Evolutionary conservation across 2,113 vertebrate genomes (phyloP), one percentile per base, ranked within the genome.

Genomic region (Tachysurus fulvidraco): DNA sequence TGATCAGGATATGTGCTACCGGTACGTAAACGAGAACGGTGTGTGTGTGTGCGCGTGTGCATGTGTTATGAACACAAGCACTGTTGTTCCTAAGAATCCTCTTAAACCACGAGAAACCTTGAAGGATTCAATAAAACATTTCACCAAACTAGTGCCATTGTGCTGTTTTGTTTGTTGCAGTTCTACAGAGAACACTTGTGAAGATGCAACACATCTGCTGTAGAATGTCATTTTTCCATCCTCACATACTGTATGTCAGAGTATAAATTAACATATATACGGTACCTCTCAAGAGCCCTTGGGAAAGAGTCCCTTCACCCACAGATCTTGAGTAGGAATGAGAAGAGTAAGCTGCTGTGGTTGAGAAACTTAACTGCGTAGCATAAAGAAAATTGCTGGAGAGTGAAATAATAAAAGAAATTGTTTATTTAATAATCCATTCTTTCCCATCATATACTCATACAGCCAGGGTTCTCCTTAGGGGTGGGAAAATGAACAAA

Each of bases 81-180:
- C 80, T 86, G 87, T 84, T 88, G 86, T 88, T 88, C 83, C 88
- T 88, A 86, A 55, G 25, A 87, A 90, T 86, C 80, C 69, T 91
- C 89, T 91, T 67, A 90, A 90, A 69, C 87, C 85, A 77, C 85
- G 88, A 81, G 81, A 79, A 92, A 62, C 87, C 89, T 64, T 88
- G 89, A 91, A 89, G 71, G 88, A 84, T 89, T 90, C 78, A 84
- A 93, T 93, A 93, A 93, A 94, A 90, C 80, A 91, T 92, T 91
- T 90, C 85, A 85, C 88, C 81, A 91, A 87, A 89, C 76, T 44
- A 64, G 44, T 36, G 23, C 23, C 23, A 79, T 25, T 87, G 77
- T 83, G 67, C 25, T 67, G 23, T 28, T 23, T 46, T 12, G 44
- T 79, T 25, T 88, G 84, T 69, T 44, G 50, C 28, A 44, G 69